A percentile compares a stretch with the other conserved stretches of the same genome.
Evolutionary conservation across 2,888 invertebrate genomes (phyloP).

Genomic region (Macaria liturata): DNA sequence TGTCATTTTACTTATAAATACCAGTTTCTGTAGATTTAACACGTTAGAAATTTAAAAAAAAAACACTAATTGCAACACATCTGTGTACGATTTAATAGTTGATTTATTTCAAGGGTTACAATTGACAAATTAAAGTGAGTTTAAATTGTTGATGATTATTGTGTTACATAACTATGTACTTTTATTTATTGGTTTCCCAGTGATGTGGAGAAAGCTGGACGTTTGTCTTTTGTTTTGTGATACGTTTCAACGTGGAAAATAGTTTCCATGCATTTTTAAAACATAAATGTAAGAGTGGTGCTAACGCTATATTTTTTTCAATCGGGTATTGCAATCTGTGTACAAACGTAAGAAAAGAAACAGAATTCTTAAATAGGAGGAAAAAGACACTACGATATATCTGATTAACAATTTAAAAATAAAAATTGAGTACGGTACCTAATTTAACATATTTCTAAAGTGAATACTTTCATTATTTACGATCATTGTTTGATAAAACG

Average conservation of each 20-base stretch:
- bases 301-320: constrained; percentile 40
- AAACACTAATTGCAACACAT: constrained; percentile 36
- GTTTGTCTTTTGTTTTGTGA: constrained; percentile 56
- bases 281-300: constrained; percentile 42
- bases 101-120: constrained; percentile 29
- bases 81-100: constrained; percentile 16
- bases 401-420: too few relatives aligned
- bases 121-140: constrained; percentile 27
- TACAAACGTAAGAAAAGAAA: constrained; percentile 9
- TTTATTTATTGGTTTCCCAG: constrained; percentile 47
- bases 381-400: not conserved
- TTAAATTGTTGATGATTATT: constrained; percentile 40
- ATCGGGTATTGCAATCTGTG: constrained; percentile 31
- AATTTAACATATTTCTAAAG: too few relatives aligned
- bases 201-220: constrained; percentile 36
- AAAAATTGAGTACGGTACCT: too few relatives aligned
- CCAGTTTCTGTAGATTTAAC: constrained; percentile 58
- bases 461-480: too few relatives aligned
- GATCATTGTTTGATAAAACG: too few relatives aligned
- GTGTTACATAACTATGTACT: constrained; percentile 36
- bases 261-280: constrained; percentile 4
- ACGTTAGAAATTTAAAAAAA: constrained; percentile 38
- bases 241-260: constrained; percentile 18
- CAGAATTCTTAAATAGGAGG: not conserved
- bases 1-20: constrained; percentile 53